Evolutionary conservation across 2,113 vertebrate genomes (phyloP), one percentile per base, ranked within the genome.

Genomic region (Ondatra zibethicus): DNA sequence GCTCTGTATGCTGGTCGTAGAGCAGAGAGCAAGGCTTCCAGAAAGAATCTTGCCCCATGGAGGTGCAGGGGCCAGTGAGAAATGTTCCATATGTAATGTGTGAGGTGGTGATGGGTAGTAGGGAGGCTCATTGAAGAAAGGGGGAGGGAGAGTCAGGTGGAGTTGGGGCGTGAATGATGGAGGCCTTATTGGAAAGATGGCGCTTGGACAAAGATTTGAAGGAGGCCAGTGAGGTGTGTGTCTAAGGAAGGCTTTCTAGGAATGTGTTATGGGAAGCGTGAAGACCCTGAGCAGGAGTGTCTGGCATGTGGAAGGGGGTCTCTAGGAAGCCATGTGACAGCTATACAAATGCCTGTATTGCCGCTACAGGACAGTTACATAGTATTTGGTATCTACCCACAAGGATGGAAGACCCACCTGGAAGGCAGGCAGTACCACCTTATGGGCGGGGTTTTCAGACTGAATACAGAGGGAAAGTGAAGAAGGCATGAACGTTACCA

Each of bases 191-290:
- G 73, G 45, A 52, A 80, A 73, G 73, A 47, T 39, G 50, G 47
- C 12, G 47, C 17, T 9, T 85, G 63, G 88, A n/a, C 1, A 33
- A 88, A 90, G 42, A 88, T 75, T 93, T 93, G 33, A 88, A 96
- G 77, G 65, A 58, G 7, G 14, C 12, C 11, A 96, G 66, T 61
- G 33, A 92, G 1, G n/a, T 58, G 23, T 36, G 17, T n/a, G 47
- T 78, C 76, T 88, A 33, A 63, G 50, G 61, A 39, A 88, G 84
- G 75, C 68, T 52, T 66, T 78, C 36, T 78, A 73, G 85, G 65
- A 89, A 89, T 61, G 77, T 6, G 25, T 85, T 93, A 45, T 8
- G 92, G 82, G 14, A 95, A 58, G 3, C 10, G 17, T 47, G 89
- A 89, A 78, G 86, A 42, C 36, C 52, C 70, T 72, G 25, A 39